phyloP scores from a whole-genome alignment of 2,113 vertebrate genomes.

The Pelecanus crispus region DNA sequence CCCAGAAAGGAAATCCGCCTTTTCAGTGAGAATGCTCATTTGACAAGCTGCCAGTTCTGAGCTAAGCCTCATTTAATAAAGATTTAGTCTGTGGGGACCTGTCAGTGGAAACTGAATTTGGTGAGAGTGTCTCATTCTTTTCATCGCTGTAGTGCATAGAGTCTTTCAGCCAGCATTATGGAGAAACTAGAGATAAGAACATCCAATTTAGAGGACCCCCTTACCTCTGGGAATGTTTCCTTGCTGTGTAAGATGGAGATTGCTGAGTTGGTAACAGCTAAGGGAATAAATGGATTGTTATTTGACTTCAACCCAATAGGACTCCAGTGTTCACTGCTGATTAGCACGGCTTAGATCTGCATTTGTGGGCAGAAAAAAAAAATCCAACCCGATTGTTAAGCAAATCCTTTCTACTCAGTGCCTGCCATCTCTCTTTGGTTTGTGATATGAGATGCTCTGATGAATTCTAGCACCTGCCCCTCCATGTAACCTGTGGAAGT shows the following conservation, averaged over 20 bases:
- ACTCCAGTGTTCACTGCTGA: conserved; percentile 9
- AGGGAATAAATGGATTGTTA: conserved; percentile 8
- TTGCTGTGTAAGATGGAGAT: conserved; percentile 19
- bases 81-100: conserved; percentile 62
- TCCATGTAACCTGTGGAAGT: rapidly evolving
- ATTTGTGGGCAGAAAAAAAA: not conserved
- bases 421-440: not conserved
- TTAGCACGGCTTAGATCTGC: conserved; percentile 31
- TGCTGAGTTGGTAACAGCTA: conserved; percentile 46
- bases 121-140: conserved; percentile 56
- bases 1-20: conserved; percentile 55
- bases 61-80: conserved; percentile 70
- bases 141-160: not conserved
- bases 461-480: not conserved
- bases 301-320: conserved; percentile 32
- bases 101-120: conserved; percentile 61
- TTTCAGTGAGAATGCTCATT: conserved; percentile 58
- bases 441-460: not conserved
- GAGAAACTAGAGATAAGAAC: conserved; percentile 25
- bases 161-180: conserved; percentile 32
- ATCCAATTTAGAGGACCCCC: not conserved
- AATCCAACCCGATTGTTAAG: not conserved
- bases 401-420: not conserved
- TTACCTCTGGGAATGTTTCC: not conserved
- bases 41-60: conserved; percentile 69